These are phyloP conservation scores for Euura lappo DNA, from an alignment of 1,140 invertebrate species.

Conservation along the genomic window DNA sequence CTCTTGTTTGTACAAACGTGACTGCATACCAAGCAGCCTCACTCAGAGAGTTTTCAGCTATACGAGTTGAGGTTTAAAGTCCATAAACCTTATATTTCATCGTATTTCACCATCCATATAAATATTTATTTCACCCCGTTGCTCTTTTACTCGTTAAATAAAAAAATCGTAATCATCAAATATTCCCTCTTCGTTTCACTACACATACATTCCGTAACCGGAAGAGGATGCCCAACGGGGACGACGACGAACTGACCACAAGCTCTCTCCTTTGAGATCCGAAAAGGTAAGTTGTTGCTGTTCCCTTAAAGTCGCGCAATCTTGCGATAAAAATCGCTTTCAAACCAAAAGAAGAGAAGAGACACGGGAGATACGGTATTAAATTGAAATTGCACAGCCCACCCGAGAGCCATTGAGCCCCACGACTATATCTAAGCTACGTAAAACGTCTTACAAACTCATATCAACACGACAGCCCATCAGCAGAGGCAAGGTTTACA, in stretches of 20 bases:
- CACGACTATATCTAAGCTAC: not conserved
- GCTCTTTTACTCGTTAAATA: not conserved
- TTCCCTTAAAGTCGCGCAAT: constrained; percentile 2
- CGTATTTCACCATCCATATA: not conserved
- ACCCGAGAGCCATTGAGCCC: not conserved
- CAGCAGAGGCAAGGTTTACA: not conserved
- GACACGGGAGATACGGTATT: constrained; percentile 1
- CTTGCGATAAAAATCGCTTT: constrained; percentile 7
- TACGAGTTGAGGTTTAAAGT: not conserved
- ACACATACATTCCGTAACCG: too few species aligned
- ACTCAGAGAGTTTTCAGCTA: not conserved
- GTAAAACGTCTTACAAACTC: not conserved
- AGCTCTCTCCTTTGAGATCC: too few species aligned
- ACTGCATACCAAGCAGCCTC: not conserved
- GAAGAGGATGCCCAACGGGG: too few species aligned
- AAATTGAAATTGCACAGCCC: constrained; percentile 1
- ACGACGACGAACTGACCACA: too few species aligned
- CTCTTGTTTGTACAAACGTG: not conserved
- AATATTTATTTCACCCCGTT: not conserved
- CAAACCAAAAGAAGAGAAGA: not conserved
- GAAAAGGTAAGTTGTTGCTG: not conserved
- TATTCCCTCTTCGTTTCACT: too few species aligned
- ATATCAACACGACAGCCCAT: not conserved
- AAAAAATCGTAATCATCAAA: too few species aligned
- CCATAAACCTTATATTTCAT: not conserved